Evolutionary conservation across 1,140 invertebrate species (phyloP), one percentile per base, ranked within the genome.

Genomic region (Telenomus remus): DNA sequence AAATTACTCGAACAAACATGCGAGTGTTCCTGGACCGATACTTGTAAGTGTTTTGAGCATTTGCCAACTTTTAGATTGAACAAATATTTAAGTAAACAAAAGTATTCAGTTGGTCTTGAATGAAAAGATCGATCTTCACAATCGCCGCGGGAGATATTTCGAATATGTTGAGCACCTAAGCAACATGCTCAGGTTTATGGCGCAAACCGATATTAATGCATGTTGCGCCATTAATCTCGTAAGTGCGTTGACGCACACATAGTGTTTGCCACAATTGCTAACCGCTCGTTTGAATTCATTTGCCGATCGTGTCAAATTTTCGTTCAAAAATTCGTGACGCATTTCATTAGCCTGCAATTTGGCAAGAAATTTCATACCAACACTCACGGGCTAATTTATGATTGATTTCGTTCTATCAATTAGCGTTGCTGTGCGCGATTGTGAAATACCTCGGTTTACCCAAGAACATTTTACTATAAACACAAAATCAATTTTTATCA

Each of bases 171-270:
- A 34, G 27, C 34, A 33, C 27, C 48, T 60, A 56, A 44, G 55
- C 13, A 50, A 37, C 12, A n/a, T 37, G 39, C 39, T 42, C 33
- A 43, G 13, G 10, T 51, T 53, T 53, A 46, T 50, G 59, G 49
- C 37, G 59, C 49, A 53, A 53, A 63, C 49, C 16, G 13, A 63
- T 63, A 63, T 44, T 53, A 63, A 63, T 39, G 39, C 19, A 43
- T 9, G 39, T 63, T 63, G 47, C 59, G 42, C 49, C 59, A 63
- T 63, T 63, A 53, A 53, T 63, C 44, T 42, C 49, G 27, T 42
- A 51, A 63, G 13, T n/a, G n/a, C 43, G 59, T 53, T 53, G 46
- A 48, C 56, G 56, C 34, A 59, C 44, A 16, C 42, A 14, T 27
- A 6, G 42, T 42, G 27, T 46, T 44, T 16, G n/a, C 56, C 56